Base-by-base conservation (phyloP, 2,797 vertebrate genomes). In the Peromyscus melanophrys region DNA sequence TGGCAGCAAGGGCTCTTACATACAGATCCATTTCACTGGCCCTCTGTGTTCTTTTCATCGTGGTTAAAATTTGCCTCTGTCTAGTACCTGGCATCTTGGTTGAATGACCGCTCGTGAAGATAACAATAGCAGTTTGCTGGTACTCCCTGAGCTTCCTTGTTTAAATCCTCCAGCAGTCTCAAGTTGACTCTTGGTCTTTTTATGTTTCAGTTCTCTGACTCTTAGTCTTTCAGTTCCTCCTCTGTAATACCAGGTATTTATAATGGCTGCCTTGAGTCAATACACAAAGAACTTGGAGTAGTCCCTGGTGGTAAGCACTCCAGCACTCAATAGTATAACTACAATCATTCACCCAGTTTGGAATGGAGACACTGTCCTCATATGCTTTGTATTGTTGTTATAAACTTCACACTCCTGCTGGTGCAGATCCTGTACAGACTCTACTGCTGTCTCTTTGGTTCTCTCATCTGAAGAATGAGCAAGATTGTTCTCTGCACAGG, bases 111-210 rank as follows among this genome's bases (percentile, higher is more conserved):
- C 37, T 37, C 40, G 40, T 29, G 55, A 55, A 37, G 49, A 80
- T 46, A 89, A 78, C 34, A 80, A 25, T 40, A 80, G 37, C 40
- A 96, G 84, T 89, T 86, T 31, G 37, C 1, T 43, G 65, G 34
- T 31, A 40, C 6, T 55, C 59, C n/a, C n/a, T 31, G 6, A 3
- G 25, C 14, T 27, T 1, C 13, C 12, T 92, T 11, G 16, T 75
- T 96, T 92, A 96, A 82, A 90, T 82, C n/a, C 46, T 87, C 93
- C 34, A 52, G 65, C 37, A 88, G 34, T 49, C 57, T 94, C 34
- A 77, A 52, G 12, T 31, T 76, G 52, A n/a, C 37, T 34, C 61
- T 49, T n/a, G 4, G 82, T 31, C 19, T 4, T 49, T 29, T 85
- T 49, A 31, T 23, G 12, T 85, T 85, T 65, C 23, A 81, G 25